These are phyloP conservation scores for Crax fasciolata DNA, from an alignment of 2,797 vertebrate species.

Conservation along the genomic window DNA sequence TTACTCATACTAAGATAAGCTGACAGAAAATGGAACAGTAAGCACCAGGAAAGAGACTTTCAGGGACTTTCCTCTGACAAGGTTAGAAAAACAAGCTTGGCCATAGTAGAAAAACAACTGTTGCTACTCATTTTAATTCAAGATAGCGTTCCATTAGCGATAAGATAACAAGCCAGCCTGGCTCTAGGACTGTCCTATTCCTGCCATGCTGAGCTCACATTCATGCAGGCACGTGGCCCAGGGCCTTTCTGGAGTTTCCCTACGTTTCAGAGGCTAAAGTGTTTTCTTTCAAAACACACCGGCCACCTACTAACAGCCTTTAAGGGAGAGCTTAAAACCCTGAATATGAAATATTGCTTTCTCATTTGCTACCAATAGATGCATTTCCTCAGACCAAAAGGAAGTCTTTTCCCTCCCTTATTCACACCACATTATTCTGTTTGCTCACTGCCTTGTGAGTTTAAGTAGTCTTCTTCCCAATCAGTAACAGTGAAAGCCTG, in stretches of 20 bases:
- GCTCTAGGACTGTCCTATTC: background rate
- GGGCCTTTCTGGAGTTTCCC: background rate
- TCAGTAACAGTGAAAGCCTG: background rate
- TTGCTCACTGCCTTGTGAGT: rapidly evolving
- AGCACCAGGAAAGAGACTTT: background rate
- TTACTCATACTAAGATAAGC: background rate
- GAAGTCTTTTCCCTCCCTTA: background rate
- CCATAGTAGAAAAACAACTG: background rate
- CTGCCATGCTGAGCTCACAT: background rate
- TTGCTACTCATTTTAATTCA: background rate
- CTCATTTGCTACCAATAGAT: background rate
- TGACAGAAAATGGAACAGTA: background rate
- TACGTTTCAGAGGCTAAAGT: background rate
- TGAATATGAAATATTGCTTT: background rate
- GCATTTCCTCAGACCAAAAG: background rate
- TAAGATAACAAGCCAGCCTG: background rate
- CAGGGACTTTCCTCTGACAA: background rate
- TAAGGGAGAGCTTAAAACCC: background rate
- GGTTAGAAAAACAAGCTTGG: background rate
- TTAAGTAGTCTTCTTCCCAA: background rate
- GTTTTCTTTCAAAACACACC: background rate
- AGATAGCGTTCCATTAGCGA: background rate
- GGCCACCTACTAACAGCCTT: background rate
- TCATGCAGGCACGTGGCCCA: background rate
- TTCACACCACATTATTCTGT: background rate